Conservation (phyloP, 2,888 invertebrate genomes). For the Philhelius pedissequus region DNA sequence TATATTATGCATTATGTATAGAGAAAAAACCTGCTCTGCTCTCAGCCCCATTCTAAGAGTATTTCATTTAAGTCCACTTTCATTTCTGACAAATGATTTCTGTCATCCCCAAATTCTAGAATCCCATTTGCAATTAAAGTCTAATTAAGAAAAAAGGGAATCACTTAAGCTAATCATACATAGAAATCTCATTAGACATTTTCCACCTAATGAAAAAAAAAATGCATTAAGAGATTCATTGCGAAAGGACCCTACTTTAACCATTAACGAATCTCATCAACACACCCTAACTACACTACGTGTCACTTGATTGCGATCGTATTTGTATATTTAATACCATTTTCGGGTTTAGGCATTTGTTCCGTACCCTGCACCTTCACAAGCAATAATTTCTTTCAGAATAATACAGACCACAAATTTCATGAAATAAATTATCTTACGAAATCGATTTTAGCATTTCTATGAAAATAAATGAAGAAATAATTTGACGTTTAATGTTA, state of each 20-base stretch:
- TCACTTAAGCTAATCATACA: slow-evolving; percentile 60
- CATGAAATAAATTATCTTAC: no score
- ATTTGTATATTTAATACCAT: no score
- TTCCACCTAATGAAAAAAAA: neutral
- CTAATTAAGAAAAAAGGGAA: slow-evolving; percentile 47
- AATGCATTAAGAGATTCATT: slow-evolving; percentile 41
- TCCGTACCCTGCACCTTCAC: no score
- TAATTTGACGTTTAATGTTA: no score
- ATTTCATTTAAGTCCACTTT: slow-evolving; percentile 17
- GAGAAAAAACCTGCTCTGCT: neutral
- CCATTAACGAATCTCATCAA: slow-evolving; percentile 5
- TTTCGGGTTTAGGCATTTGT: no score
- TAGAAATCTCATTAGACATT: slow-evolving; percentile 62
- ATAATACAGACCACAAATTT: no score
- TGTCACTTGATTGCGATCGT: neutral
- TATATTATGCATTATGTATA: no score
- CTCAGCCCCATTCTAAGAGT: neutral
- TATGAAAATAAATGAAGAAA: no score
- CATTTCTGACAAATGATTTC: slow-evolving; percentile 48
- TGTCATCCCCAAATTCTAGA: slow-evolving; percentile 23
- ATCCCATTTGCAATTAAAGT: slow-evolving; percentile 44
- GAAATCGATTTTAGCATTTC: no score
- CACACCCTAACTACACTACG: neutral
- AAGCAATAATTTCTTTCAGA: no score
- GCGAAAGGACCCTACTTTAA: neutral